Conservation (phyloP, 2,113 vertebrate species). For the Carassius carassius region DNA sequence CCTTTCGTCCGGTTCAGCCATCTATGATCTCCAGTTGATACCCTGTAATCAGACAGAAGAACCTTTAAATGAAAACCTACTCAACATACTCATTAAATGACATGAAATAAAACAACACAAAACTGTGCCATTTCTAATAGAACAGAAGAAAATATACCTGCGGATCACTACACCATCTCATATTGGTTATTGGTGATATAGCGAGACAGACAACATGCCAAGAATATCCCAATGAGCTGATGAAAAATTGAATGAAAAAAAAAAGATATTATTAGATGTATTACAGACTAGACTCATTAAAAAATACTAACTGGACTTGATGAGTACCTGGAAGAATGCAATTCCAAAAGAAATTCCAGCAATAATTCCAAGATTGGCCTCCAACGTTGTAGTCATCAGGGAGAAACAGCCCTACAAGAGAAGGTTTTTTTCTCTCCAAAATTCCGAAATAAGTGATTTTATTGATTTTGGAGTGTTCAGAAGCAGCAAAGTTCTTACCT, state of each 20-base stretch:
- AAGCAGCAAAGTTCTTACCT: slow-evolving; percentile 72
- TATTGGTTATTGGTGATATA: slow-evolving; percentile 99
- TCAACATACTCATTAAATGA: not conserved
- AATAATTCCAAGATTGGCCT: slow-evolving; percentile 87
- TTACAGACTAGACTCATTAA: not conserved
- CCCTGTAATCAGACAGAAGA: slow-evolving; percentile 59
- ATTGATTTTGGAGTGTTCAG: not conserved
- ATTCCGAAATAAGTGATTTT: not conserved
- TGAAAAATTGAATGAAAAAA: slow-evolving; percentile 22
- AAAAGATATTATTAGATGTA: not conserved
- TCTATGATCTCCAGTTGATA: slow-evolving; percentile 44
- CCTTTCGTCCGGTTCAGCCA: slow-evolving; percentile 48
- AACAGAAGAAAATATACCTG: slow-evolving; percentile 49
- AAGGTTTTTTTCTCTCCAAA: not conserved
- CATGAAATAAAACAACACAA: no score
- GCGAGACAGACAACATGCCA: slow-evolving; percentile 92
- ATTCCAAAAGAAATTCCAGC: slow-evolving; percentile 94
- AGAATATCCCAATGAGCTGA: slow-evolving; percentile 90
- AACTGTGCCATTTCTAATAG: not conserved
- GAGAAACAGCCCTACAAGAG: slow-evolving; percentile 84
- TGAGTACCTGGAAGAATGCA: slow-evolving; percentile 90
- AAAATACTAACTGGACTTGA: not conserved
- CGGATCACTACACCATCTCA: slow-evolving; percentile 89
- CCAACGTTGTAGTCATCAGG: slow-evolving; percentile 81
- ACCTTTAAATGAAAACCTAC: not conserved